Evolutionary conservation across 2,113 vertebrate genomes (phyloP), one percentile per base, ranked within the genome.

Genomic region (Varanus salvator): DNA sequence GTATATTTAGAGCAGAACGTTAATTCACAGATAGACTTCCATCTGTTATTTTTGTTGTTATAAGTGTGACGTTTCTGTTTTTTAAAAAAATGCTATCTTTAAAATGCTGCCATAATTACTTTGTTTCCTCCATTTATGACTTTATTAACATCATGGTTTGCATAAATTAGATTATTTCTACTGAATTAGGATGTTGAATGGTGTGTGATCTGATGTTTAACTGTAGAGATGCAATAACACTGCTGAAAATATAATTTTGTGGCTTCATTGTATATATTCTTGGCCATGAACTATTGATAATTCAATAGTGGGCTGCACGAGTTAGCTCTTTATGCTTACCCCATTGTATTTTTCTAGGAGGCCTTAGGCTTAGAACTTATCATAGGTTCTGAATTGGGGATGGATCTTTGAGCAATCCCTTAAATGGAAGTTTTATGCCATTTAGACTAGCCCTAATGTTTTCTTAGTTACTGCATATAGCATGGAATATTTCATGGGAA

Each of bases 401-500:
- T 86, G 54, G 54, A 64, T 86, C 29, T 64, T 77, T 48, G 57
- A 77, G 12, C 34, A 60, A 87, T 77, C 60, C 54, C 74, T 87
- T 87, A 78, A 87, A 87, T 76, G 57, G 38, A 77, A 64, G 19
- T 66, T 48, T 66, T 85, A 71, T 85, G 83, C 83, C 31, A 85
- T 71, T n/a, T 78, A 78, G 27, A 50, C 57, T 60, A 31, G 54
- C n/a, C 77, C 38, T 87, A 77, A 60, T 66, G 60, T 27, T 87
- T 87, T 75, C 60, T 66, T 27, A 48, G 27, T 87, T 87, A 66
- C 34, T 83, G 17, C 34, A 3, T 21, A 64, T 87, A 77, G 48
- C 27, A 64, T 66, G 57, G 81, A 25, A 44, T 68, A 38, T 44
- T 87, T 77, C 85, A 87, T 66, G 57, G 74, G 23, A 29, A 77